phyloP scores from a whole-genome alignment of 2,888 invertebrate species.

The Rhorus exstirpatorius region DNA sequence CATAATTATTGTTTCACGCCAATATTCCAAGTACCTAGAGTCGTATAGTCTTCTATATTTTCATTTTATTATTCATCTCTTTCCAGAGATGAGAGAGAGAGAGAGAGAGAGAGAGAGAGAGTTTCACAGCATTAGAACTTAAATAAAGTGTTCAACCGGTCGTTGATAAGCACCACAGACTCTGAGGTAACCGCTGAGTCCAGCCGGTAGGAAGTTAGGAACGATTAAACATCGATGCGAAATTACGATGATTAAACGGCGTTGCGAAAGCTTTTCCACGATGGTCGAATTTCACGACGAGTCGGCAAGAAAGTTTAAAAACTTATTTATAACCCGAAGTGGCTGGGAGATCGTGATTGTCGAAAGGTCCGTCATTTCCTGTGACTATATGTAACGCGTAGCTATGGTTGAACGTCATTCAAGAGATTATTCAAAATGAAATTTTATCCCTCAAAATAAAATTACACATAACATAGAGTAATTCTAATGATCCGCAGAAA shows the following conservation, averaged over 20 bases:
- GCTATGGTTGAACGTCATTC: slow-evolving; percentile 20
- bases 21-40: no score
- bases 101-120: not conserved
- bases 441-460: no score
- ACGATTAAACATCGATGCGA: slow-evolving; percentile 22
- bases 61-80: not conserved
- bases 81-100: no score
- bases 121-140: not conserved
- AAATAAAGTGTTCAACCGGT: slow-evolving; percentile 22
- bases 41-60: no score
- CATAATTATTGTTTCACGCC: no score
- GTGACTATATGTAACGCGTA: slow-evolving; percentile 27
- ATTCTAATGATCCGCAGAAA: no score
- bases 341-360: slow-evolving; percentile 4
- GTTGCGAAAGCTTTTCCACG: slow-evolving; percentile 1
- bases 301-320: slow-evolving; percentile 26
- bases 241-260: slow-evolving; percentile 13
- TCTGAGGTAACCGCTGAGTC: slow-evolving; percentile 4
- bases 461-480: no score
- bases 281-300: slow-evolving; percentile 21
- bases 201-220: not conserved
- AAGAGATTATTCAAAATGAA: slow-evolving; percentile 2
- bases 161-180: slow-evolving; percentile 20
- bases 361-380: slow-evolving; percentile 29
- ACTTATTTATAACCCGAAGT: slow-evolving; percentile 36